A percentile compares a stretch with the other conserved stretches of the same genome.
Evolutionary conservation across 2,797 vertebrate species (phyloP).

Genomic region (Rhabdophis nuchalis): DNA sequence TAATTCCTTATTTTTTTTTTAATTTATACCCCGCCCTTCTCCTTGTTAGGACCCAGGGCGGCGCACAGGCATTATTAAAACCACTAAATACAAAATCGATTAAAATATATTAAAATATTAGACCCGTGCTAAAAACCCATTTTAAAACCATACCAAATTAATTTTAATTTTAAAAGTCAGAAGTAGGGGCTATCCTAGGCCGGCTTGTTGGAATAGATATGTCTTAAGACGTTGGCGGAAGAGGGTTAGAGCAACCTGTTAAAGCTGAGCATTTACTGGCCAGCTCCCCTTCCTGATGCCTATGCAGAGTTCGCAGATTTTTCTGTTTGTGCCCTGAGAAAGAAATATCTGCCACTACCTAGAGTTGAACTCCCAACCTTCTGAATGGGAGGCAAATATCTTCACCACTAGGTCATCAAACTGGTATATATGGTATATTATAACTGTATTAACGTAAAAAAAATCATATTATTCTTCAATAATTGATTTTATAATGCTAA

Average conservation of each 20-base stretch:
- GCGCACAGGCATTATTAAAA: no score
- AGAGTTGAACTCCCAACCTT: not conserved
- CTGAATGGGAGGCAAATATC: not conserved
- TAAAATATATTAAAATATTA: no score
- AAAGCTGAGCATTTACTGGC: not conserved
- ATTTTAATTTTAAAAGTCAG: no score
- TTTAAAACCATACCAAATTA: no score
- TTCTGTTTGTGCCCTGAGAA: not conserved
- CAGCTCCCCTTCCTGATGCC: not conserved
- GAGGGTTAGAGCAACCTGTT: not conserved
- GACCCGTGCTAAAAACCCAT: no score
- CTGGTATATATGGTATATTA: not conserved
- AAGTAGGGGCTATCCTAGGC: no score
- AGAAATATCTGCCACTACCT: not conserved
- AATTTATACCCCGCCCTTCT: no score
- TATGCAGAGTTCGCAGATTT: not conserved
- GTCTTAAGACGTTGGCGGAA: no score
- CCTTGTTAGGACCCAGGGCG: no score
- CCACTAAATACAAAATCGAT: no score
- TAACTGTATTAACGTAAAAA: not conserved
- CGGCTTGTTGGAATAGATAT: no score
- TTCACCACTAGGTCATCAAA: not conserved
- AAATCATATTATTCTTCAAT: not conserved
- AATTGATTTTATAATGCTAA: not conserved
- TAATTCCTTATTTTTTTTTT: no score